phyloP scores from a whole-genome alignment of 1,140 invertebrate species.

The Leguminivora glycinivorella region DNA sequence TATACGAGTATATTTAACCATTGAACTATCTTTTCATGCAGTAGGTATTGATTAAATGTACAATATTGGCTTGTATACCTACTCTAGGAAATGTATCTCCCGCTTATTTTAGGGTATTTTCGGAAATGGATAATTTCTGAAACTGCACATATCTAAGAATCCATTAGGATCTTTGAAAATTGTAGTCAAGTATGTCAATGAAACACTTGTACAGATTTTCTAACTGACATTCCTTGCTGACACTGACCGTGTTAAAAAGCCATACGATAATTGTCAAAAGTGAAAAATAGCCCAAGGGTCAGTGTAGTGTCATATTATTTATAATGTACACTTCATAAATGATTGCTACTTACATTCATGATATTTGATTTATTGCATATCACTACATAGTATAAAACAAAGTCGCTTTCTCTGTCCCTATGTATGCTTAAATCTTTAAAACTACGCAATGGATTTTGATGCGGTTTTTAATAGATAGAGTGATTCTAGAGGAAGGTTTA shows the following conservation, averaged over 20 bases:
- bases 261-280: slow-evolving; percentile 20
- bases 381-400: too few relatives aligned
- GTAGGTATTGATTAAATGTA: neutral
- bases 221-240: slow-evolving; percentile 15
- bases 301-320: slow-evolving; percentile 18
- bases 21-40: neutral
- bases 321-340: slow-evolving; percentile 14
- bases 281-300: slow-evolving; percentile 15
- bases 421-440: too few relatives aligned
- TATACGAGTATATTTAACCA: neutral
- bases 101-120: neutral
- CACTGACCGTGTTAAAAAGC: slow-evolving; percentile 15
- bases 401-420: too few relatives aligned
- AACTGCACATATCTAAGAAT: neutral
- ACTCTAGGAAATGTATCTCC: neutral
- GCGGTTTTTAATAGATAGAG: too few relatives aligned
- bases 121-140: neutral
- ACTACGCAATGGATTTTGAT: too few relatives aligned
- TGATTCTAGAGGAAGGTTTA: too few relatives aligned
- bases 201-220: neutral
- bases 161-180: neutral
- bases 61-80: neutral
- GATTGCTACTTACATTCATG: slow-evolving; percentile 12
- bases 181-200: neutral
- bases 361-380: slow-evolving; percentile 13